phyloP scores from a whole-genome alignment of 1,140 invertebrate genomes.

The Bactericera cockerelli region DNA sequence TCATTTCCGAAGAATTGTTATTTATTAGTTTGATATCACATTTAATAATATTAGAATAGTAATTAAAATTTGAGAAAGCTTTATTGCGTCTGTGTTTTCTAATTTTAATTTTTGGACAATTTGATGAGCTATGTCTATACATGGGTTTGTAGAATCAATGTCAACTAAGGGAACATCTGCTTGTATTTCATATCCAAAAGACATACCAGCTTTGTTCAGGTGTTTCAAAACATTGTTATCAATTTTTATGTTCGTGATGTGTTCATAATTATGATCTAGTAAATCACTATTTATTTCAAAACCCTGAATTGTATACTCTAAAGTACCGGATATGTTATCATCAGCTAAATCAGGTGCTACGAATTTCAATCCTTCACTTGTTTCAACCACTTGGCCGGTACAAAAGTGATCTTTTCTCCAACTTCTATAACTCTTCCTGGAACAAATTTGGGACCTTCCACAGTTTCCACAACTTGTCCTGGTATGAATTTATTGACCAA shows the following conservation, averaged over 20 bases:
- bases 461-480: constrained; percentile 54
- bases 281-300: constrained; percentile 35
- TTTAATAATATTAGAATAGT: constrained; percentile 15
- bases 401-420: constrained; percentile 47
- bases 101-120: constrained; percentile 32
- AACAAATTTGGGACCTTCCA: constrained; percentile 52
- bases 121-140: constrained; percentile 30
- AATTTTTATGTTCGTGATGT: neutral
- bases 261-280: constrained; percentile 3
- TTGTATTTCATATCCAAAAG: constrained; percentile 44
- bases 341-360: constrained; percentile 49
- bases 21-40: constrained; percentile 6
- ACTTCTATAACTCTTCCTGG: constrained; percentile 52
- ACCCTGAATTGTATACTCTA: constrained; percentile 55
- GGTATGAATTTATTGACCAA: constrained; percentile 40
- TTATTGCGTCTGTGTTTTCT: constrained; percentile 29
- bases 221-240: constrained; percentile 49
- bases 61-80: constrained; percentile 28
- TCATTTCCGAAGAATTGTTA: constrained; percentile 2
- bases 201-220: constrained; percentile 50
- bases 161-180: constrained; percentile 43
- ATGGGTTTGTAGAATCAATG: constrained; percentile 28
- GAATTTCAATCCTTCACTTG: constrained; percentile 49
- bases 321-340: constrained; percentile 40
- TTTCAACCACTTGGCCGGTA: constrained; percentile 54